Base-by-base conservation (phyloP, 2,797 vertebrate genomes). In the Acipenser transmontanus region DNA sequence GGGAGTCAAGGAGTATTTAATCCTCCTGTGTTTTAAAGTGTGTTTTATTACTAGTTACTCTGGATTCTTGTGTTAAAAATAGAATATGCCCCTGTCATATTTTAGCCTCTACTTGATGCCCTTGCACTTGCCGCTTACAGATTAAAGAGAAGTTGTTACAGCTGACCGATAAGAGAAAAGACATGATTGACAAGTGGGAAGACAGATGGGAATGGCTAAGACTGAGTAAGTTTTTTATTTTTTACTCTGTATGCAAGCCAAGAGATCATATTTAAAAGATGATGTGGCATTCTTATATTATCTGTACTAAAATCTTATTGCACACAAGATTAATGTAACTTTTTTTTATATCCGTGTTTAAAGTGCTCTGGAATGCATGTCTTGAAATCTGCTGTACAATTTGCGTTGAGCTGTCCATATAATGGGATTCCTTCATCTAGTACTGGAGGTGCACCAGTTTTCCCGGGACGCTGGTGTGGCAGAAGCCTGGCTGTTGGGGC, bases 101-200 rank as follows among this genome's bases (percentile, higher is more conserved):
- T 34, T 34, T 34, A 47, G 13, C 7, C 52, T 47, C 2, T 34
- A 11, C 50, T 34, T 64, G 54, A 12, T 34, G 34, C 34, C 34
- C 34, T 4, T 34, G 34, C 34, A 34, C 34, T 34, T 71, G 12
- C 12, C 7, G 5, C 5, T 12, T 69, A 12, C 87, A 98, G 95
- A 97, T 98, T 71, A 98, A 97, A 77, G 95, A 98, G 69, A 98
- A 94, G 80, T 81, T 98, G 75, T 85, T 97, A 67, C 95, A 97
- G 81, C 81, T 98, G 85, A 98, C 96, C 0, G 96, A 98, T 77
- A 96, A 97, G 83, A 95, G 96, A 84, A 98, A 98, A 92, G 94
- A 97, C 74, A 98, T 98, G 96, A 97, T 98, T 79, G 95, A 97
- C 88, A 97, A 97, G 72, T 98, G 96, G 96, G 96, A 98, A 88